Percentiles rank a stretch among this genome's conserved stretches.
These are phyloP conservation scores for Papilio machaon DNA, from an alignment of 1,140 invertebrate genomes.

Conservation along the genomic window DNA sequence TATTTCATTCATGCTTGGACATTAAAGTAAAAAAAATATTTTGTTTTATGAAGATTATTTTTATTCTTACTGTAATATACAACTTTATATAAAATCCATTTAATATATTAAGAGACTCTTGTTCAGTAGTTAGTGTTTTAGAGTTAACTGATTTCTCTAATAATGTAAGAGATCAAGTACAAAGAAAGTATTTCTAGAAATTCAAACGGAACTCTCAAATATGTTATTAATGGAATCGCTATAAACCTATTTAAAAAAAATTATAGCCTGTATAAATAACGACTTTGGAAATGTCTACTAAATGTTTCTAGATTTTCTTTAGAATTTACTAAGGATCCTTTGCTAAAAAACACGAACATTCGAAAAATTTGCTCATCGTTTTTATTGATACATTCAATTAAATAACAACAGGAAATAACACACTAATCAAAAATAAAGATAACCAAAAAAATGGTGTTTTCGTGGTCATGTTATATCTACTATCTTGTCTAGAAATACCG, in stretches of 20 bases:
- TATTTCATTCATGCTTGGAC: neutral
- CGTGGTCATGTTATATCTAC: neutral
- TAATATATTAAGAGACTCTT: neutral
- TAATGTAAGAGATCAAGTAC: no score
- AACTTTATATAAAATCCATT: neutral
- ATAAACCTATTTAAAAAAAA: no score
- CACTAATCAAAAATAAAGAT: slow-evolving; percentile 8
- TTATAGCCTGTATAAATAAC: no score
- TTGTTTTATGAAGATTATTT: slow-evolving; percentile 3
- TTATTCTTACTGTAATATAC: neutral
- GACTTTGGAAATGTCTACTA: no score
- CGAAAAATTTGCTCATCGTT: neutral
- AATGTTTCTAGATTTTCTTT: no score
- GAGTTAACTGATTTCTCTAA: no score
- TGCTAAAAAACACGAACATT: no score
- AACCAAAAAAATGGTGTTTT: neutral
- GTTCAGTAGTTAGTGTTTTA: neutral
- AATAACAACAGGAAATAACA: neutral
- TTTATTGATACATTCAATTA: neutral
- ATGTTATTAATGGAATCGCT: no score
- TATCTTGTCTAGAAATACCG: slow-evolving; percentile 22
- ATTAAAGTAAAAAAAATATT: neutral
- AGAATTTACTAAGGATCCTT: no score
- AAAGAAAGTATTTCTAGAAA: no score
- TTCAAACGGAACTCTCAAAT: no score